Evolutionary conservation across 2,797 vertebrate genomes (phyloP).

Genomic region (Alcedo quadribrachys): DNA sequence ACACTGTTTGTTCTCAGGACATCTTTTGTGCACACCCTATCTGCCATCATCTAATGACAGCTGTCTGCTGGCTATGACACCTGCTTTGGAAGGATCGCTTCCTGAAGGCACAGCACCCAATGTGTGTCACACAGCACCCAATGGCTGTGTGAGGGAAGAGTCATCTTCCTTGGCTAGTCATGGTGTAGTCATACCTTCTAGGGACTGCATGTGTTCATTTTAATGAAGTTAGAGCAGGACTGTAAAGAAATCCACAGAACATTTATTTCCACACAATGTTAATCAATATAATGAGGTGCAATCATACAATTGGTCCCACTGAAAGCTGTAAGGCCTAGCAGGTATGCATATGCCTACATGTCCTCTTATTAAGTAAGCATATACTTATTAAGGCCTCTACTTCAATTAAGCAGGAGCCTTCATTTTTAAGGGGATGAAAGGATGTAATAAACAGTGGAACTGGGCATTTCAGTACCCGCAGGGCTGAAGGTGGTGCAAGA

Average conservation of each 20-base stretch:
- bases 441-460: background rate
- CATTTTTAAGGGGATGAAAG: constrained; percentile 4
- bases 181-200: background rate
- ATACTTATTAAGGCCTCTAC: background rate
- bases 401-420: background rate
- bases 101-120: background rate
- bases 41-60: background rate
- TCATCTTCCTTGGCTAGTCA: background rate
- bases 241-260: background rate
- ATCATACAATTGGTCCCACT: background rate
- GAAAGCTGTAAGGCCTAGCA: background rate
- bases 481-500: constrained; percentile 1
- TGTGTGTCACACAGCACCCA: too few relatives aligned
- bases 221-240: background rate
- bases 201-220: background rate
- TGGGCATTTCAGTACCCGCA: background rate
- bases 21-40: background rate
- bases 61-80: background rate
- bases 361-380: background rate
- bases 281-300: constrained; percentile 1
- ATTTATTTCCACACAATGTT: constrained; percentile 19
- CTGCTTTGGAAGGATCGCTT: background rate
- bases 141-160: background rate
- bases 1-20: background rate
- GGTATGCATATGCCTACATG: background rate